phyloP scores from a whole-genome alignment of 2,797 vertebrate species.

The Tenualosa ilisha region DNA sequence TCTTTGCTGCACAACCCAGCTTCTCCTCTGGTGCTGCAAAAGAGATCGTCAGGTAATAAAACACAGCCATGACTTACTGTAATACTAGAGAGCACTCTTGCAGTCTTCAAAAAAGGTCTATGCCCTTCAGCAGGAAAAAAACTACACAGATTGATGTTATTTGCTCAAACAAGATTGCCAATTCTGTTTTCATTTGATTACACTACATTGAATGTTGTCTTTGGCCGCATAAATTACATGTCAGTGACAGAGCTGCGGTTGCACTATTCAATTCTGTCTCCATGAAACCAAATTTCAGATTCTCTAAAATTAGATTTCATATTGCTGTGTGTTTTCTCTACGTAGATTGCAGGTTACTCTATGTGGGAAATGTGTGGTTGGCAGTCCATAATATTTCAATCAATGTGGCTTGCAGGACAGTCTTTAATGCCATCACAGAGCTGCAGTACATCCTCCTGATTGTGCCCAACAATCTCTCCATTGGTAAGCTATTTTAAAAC shows the following conservation, averaged over 20 bases:
- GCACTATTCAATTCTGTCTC: constrained; percentile 40
- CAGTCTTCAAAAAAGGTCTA: background rate
- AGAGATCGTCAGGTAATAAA: constrained; percentile 84
- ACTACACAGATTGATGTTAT: constrained; percentile 22
- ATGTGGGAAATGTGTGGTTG: constrained; percentile 21
- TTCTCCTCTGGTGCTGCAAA: constrained; percentile 67
- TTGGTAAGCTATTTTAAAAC: constrained; percentile 73
- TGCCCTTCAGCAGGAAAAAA: background rate
- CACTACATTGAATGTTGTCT: constrained; percentile 44
- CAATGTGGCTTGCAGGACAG: constrained; percentile 69
- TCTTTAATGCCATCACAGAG: constrained; percentile 79
- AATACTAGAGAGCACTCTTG: background rate
- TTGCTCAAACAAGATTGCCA: constrained; percentile 41
- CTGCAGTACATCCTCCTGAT: constrained; percentile 86
- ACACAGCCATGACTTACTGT: background rate
- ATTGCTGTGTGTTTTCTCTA: constrained; percentile 24
- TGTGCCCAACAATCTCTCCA: constrained; percentile 61
- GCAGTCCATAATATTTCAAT: constrained; percentile 36
- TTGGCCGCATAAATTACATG: constrained; percentile 46
- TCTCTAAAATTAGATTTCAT: constrained; percentile 41
- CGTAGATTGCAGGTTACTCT: constrained; percentile 20
- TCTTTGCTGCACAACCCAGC: constrained; percentile 80
- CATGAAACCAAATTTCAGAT: constrained; percentile 45
- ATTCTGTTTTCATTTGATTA: constrained; percentile 50
- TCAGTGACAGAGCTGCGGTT: constrained; percentile 39